Base-by-base conservation (phyloP, 2,888 invertebrate species). In the Ichneumoninae sp. region DNA sequence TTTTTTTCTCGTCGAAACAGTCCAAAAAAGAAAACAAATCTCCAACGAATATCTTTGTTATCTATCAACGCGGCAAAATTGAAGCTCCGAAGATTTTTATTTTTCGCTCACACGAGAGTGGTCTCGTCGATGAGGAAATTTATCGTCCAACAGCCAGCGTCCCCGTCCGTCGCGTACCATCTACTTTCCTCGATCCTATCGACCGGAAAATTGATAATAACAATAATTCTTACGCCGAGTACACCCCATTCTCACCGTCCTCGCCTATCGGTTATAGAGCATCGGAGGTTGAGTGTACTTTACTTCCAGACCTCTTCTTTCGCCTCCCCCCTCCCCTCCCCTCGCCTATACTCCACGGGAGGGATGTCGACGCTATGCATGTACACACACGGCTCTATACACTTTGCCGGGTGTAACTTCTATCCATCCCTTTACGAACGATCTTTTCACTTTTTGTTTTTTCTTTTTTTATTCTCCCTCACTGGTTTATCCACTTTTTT, bases 191-290 rank as follows among this genome's bases (percentile, higher is more conserved):
- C 68, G 57, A 77, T 68, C 57, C 77, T 69, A 77, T 80, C 80
- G 75, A 60, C 30, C n/a, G 70, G 52, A 57, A 83, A 76, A 80
- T 80, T 75, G 80, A 80, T 80, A 83, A 83, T 83, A 80, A 80
- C 75, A 76, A 83, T 83, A 57, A 79, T 70, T 83, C 71, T 76
- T 60, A 47, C 26, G 30, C 54, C 4, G 60, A 54, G 40, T 52
- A 76, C 57, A 19, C 70, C 22, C 40, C 50, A 65, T 33, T 50
- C 36, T 30, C 36, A 33, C 4, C 30, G 50, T 47, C 50, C n/a
- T 65, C 75, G 54, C 36, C 16, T 52, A 66, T 65, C 65, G 33
- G 36, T 26, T 52, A 54, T 47, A 60, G 36, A 68, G 30, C 47
- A 60, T 52, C 77, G 52, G 40, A 60, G 47, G 26, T 60, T 72